Evolutionary conservation across 2,113 vertebrate genomes (phyloP).

Genomic region (Thryonomys swinderianus): DNA sequence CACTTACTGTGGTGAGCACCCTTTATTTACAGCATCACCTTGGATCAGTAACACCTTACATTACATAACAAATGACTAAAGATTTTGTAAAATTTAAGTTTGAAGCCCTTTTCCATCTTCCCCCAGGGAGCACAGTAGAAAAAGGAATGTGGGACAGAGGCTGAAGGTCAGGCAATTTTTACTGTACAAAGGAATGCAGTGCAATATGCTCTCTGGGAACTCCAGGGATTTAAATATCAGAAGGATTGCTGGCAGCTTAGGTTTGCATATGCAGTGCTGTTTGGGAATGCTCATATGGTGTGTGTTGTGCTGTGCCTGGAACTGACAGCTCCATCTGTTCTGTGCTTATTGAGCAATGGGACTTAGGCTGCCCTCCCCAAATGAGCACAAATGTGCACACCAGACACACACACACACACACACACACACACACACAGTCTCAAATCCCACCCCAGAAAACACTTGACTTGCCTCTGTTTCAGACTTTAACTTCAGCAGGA

Average conservation of each 20-base stretch:
- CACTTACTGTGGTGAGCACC: not conserved
- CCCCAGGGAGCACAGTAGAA: not conserved
- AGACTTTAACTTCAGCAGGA: slow-evolving; percentile 65
- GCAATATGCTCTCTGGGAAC: slow-evolving; percentile 47
- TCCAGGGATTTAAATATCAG: slow-evolving; percentile 58
- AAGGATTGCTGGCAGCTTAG: slow-evolving; percentile 75
- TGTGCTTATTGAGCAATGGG: slow-evolving; percentile 74
- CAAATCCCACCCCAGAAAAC: not conserved
- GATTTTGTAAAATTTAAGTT: not conserved
- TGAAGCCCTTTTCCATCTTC: not conserved
- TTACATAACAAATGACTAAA: slow-evolving; percentile 34
- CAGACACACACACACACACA: not conserved
- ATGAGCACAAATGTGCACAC: not conserved
- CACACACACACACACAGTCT: not conserved
- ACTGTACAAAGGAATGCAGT: slow-evolving; percentile 35
- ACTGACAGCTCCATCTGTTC: slow-evolving; percentile 87
- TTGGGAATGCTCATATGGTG: slow-evolving; percentile 69
- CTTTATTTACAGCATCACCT: not conserved
- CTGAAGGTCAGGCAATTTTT: slow-evolving; percentile 50
- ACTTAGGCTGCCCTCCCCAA: slow-evolving; percentile 75
- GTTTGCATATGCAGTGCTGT: slow-evolving; percentile 60
- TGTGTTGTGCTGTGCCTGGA: slow-evolving; percentile 61
- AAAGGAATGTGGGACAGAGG: slow-evolving; percentile 27
- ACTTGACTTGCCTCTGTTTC: slow-evolving; percentile 64
- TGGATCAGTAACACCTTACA: not conserved